phyloP scores from a whole-genome alignment of 2,113 vertebrate genomes.

The Ariopsis seemanni region DNA sequence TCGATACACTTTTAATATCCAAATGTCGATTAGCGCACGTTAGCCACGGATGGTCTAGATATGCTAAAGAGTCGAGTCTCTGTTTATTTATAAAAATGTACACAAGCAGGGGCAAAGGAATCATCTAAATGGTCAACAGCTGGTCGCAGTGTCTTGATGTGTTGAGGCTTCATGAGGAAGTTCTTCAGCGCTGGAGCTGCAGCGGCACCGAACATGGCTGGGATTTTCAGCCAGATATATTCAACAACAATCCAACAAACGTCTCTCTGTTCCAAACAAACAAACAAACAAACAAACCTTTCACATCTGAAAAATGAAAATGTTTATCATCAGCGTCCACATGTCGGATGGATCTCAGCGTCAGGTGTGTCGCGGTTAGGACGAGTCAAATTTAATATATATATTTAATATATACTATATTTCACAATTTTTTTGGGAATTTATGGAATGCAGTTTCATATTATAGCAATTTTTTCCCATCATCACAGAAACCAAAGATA shows the following conservation, averaged over 20 bases:
- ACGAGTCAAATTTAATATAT: background rate
- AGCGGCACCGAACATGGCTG: slow-evolving; percentile 29
- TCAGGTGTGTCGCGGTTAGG: background rate
- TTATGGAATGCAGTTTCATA: slow-evolving; percentile 24
- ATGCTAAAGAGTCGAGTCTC: slow-evolving; percentile 74
- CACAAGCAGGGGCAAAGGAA: slow-evolving; percentile 60
- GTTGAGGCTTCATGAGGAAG: slow-evolving; percentile 42
- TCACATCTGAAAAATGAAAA: background rate
- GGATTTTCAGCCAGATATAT: background rate
- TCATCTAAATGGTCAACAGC: slow-evolving; percentile 54
- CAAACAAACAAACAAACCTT: background rate
- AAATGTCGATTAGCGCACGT: slow-evolving; percentile 73
- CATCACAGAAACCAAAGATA: slow-evolving; percentile 30
- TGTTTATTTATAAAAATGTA: slow-evolving; percentile 62
- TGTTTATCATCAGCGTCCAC: background rate
- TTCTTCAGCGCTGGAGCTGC: background rate
- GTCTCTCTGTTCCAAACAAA: background rate
- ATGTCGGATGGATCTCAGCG: background rate
- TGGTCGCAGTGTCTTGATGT: background rate
- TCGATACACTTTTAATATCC: slow-evolving; percentile 73
- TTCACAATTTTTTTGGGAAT: background rate
- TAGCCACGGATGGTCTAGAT: slow-evolving; percentile 65
- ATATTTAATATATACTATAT: no score
- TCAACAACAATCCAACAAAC: background rate
- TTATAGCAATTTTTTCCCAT: slow-evolving; percentile 14